Evolutionary conservation across 2,888 invertebrate genomes (phyloP).

Genomic region (Cyclophora albipunctata): DNA sequence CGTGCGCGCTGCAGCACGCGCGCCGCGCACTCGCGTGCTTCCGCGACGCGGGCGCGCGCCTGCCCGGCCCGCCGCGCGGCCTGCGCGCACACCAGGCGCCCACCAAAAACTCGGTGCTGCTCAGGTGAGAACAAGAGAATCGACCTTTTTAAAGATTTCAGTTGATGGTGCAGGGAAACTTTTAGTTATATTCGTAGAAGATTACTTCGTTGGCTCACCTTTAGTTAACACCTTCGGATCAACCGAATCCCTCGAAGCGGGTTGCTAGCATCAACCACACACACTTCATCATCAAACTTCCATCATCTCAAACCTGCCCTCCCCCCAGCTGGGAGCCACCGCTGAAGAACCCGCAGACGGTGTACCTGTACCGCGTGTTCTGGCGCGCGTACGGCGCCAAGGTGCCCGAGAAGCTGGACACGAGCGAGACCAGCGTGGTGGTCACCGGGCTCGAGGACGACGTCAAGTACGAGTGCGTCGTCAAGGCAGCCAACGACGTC

Average conservation of each 20-base stretch:
- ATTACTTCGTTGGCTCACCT: too few species aligned
- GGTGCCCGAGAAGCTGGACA: constrained; percentile 81
- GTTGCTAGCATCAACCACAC: too few species aligned
- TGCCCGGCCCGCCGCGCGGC: constrained; percentile 84
- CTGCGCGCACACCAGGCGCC: constrained; percentile 58
- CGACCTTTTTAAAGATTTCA: neutral
- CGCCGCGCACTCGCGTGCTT: constrained; percentile 87
- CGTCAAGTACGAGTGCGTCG: constrained; percentile 84
- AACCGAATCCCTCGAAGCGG: too few species aligned
- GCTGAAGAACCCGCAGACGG: constrained; percentile 86
- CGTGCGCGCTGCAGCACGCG: constrained; percentile 84
- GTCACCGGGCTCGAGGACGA: constrained; percentile 83
- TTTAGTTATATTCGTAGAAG: too few species aligned
- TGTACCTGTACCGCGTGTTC: constrained; percentile 88
- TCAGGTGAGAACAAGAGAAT: constrained; percentile 40
- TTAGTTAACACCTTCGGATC: too few species aligned
- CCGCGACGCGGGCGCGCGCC: constrained; percentile 83
- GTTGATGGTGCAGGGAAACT: neutral
- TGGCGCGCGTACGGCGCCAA: constrained; percentile 82
- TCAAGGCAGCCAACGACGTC: constrained; percentile 86
- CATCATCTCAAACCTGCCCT: too few species aligned
- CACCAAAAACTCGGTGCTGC: constrained; percentile 51
- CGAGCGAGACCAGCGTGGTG: constrained; percentile 80
- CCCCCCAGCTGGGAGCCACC: constrained; percentile 83
- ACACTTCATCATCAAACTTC: too few species aligned